These are phyloP conservation scores for Cossypha caffra DNA, from an alignment of 2,797 vertebrate species.

Conservation along the genomic window DNA sequence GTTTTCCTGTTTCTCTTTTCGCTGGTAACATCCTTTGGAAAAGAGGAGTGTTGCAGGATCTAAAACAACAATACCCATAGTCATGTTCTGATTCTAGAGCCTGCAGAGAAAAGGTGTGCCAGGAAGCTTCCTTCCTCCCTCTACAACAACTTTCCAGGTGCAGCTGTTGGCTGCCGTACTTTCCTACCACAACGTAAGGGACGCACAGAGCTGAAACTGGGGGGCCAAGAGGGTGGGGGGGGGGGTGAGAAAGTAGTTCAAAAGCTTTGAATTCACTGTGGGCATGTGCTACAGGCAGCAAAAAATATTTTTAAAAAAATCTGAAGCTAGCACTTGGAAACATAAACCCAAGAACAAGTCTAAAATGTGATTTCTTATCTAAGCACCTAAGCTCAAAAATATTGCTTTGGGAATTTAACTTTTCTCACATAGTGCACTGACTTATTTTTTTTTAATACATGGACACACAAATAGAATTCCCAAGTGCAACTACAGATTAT, in stretches of 20 bases:
- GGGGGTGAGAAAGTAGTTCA: neutral
- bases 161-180: neutral
- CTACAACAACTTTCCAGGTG: fast-evolving
- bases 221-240: fast-evolving
- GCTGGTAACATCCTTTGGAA: neutral
- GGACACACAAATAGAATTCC: neutral
- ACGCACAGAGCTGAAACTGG: fast-evolving
- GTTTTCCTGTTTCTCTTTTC: neutral
- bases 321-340: neutral
- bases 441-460: neutral
- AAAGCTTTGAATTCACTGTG: neutral
- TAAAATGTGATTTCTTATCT: neutral
- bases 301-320: neutral
- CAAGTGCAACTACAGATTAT: neutral
- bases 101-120: neutral
- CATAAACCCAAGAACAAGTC: fast-evolving
- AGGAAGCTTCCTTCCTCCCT: neutral
- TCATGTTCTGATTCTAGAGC: fast-evolving
- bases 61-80: fast-evolving
- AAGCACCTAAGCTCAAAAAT: neutral
- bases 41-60: neutral
- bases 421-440: neutral
- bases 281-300: neutral
- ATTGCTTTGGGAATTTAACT: neutral
- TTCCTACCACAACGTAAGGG: neutral